Evolutionary conservation across 2,113 vertebrate species (phyloP), one percentile per base, ranked within the genome.

Genomic region (Mesocricetus auratus): DNA sequence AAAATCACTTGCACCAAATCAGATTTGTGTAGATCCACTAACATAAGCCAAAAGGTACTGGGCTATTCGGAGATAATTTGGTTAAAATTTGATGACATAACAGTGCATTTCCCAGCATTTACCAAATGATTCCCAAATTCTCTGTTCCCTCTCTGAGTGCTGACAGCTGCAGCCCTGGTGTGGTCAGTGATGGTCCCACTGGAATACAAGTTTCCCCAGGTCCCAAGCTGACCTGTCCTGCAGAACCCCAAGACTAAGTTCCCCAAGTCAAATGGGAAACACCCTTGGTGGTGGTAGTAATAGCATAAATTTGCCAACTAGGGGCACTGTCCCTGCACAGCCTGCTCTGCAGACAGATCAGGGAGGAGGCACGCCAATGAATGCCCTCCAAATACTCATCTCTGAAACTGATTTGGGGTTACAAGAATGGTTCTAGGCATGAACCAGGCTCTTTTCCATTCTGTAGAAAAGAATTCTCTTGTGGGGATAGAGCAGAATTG

Each of bases 381-480:
- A 31, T 2, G 19, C 50, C 33, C 33, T 45, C 24, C 47, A n/a
- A 36, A 19, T 69, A 5, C 33, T 73, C 64, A 71, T 71, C 15
- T 56, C 53, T 60, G 71, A 13, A 77, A 42, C 50, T 58, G 36
- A 79, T 26, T 4, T 19, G 3, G 7, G 33, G 64, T 53, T 11
- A 87, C 64, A 73, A 95, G 50, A 29, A 73, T 78, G 60, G 29
- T 74, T 50, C 74, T 7, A 75, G 89, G 50, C 69, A 83, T 39
- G 53, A 71, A 90, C n/a, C 24, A 36, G 22, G 4, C 50, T 75
- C 74, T 62, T 77, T 58, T 17, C 89, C n/a, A 78, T 60, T 74
- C 45, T 93, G 50, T 71, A 47, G 83, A 42, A 83, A 92, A 90
- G 45, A 86, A 94, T 42, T 91, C 24, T 60, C n/a, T 47, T 15